These are phyloP conservation scores for Vicugna pacos DNA, from an alignment of 2,113 vertebrate species.

Conservation along the genomic window DNA sequence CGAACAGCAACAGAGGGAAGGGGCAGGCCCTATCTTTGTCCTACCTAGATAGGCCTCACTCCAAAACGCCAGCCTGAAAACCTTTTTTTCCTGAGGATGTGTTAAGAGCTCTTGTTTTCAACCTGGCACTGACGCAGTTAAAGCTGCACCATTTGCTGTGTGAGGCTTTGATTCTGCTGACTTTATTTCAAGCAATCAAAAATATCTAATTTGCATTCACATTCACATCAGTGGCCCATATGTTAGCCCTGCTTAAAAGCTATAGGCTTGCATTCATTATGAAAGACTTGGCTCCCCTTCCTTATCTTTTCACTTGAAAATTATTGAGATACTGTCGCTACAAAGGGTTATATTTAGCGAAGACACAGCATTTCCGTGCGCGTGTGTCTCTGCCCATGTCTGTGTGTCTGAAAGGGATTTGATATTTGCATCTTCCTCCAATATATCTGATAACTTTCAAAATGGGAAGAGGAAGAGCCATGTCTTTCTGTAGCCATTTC, in stretches of 20 bases:
- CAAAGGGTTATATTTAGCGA: slow-evolving; percentile 85
- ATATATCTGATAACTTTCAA: slow-evolving; percentile 81
- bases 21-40: slow-evolving; percentile 51
- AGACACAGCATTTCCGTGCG: slow-evolving; percentile 73
- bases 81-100: slow-evolving; percentile 77
- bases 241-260: slow-evolving; percentile 92
- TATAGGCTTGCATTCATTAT: slow-evolving; percentile 91
- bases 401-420: slow-evolving; percentile 79
- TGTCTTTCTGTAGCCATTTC: slow-evolving; percentile 77
- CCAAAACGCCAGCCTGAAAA: slow-evolving; percentile 76
- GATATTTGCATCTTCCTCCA: slow-evolving; percentile 84
- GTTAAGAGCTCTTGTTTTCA: slow-evolving; percentile 78
- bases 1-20: neutral
- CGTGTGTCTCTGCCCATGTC: slow-evolving; percentile 71
- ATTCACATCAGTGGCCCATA: slow-evolving; percentile 92
- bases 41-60: slow-evolving; percentile 69
- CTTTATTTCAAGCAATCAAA: slow-evolving; percentile 91
- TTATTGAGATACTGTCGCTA: slow-evolving; percentile 86
- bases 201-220: slow-evolving; percentile 91
- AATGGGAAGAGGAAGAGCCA: slow-evolving; percentile 78
- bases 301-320: slow-evolving; percentile 87
- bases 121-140: slow-evolving; percentile 87
- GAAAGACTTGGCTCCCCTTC: slow-evolving; percentile 87
- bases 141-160: slow-evolving; percentile 88
- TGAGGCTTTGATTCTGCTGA: slow-evolving; percentile 89